These are phyloP conservation scores for Chaetorhynchus papuensis DNA, from an alignment of 2,113 vertebrate species.

Conservation along the genomic window DNA sequence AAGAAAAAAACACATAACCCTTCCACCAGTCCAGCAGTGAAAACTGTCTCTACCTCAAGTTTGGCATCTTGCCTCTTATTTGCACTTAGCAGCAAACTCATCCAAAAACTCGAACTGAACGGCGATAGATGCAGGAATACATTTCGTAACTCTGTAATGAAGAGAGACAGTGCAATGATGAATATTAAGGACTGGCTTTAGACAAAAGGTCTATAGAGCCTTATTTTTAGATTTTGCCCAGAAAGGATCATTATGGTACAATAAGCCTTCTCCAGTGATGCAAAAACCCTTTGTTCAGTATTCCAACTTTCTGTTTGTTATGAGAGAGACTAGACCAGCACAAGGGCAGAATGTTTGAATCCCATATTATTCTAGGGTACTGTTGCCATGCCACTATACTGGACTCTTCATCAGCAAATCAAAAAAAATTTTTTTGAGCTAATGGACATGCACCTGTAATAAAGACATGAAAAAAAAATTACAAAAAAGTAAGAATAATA, in stretches of 20 bases:
- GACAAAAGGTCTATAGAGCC: background rate
- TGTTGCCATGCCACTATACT: background rate
- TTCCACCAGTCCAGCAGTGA: background rate
- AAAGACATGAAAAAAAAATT: background rate
- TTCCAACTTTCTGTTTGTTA: background rate
- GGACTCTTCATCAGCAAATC: background rate
- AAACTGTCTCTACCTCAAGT: background rate
- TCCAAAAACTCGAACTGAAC: background rate
- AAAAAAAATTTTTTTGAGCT: background rate
- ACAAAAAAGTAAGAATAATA: background rate
- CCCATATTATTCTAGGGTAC: background rate
- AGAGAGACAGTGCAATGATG: background rate
- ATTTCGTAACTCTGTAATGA: background rate
- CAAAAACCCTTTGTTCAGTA: background rate
- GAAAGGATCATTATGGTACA: background rate
- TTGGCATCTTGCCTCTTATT: background rate
- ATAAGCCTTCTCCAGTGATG: background rate
- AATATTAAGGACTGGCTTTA: background rate
- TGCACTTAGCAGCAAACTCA: background rate
- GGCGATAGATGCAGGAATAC: background rate
- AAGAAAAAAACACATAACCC: background rate
- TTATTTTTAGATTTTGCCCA: background rate
- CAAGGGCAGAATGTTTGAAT: background rate
- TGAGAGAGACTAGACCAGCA: background rate
- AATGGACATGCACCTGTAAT: background rate